A percentile compares a stretch with the other conserved stretches of the same genome.
Evolutionary conservation across 2,888 invertebrate species (phyloP).

Genomic region (Eumerus sabulonum): DNA sequence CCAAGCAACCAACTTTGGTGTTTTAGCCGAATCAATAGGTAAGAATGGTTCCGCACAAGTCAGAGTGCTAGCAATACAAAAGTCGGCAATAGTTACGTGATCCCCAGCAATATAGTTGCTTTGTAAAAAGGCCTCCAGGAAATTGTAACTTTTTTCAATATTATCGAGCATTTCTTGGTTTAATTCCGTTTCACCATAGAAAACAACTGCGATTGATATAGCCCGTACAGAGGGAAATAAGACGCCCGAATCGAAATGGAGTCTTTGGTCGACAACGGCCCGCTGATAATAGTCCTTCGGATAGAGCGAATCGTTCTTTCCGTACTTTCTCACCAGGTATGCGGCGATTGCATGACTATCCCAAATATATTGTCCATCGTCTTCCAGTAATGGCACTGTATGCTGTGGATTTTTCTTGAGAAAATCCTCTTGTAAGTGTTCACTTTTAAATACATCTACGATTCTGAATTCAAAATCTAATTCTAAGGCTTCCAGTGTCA

Average conservation of each 20-base stretch:
- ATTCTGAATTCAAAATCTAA: conserved; percentile 68
- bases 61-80: conserved; percentile 72
- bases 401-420: conserved; percentile 75
- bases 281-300: conserved; percentile 73
- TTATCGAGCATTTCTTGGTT: conserved; percentile 68
- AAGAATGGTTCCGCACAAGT: conserved; percentile 6
- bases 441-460: conserved; percentile 66
- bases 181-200: conserved; percentile 70
- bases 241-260: conserved; percentile 73
- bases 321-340: conserved; percentile 72
- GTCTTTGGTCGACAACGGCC: conserved; percentile 73
- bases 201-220: conserved; percentile 57
- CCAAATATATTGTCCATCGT: conserved; percentile 70
- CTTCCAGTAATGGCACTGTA: conserved; percentile 70
- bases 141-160: conserved; percentile 69
- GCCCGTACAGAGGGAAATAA: conserved; percentile 66
- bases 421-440: conserved; percentile 70
- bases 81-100: conserved; percentile 73
- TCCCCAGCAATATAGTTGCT: conserved; percentile 72
- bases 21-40: conserved; percentile 30
- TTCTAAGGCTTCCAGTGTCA: conserved; percentile 72
- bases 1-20: conserved; percentile 73
- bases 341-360: conserved; percentile 73
- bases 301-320: conserved; percentile 71
- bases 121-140: conserved; percentile 71